These are phyloP conservation scores for Pseudocheirus occidentalis DNA, from an alignment of 2,797 vertebrate species.

Conservation along the genomic window DNA sequence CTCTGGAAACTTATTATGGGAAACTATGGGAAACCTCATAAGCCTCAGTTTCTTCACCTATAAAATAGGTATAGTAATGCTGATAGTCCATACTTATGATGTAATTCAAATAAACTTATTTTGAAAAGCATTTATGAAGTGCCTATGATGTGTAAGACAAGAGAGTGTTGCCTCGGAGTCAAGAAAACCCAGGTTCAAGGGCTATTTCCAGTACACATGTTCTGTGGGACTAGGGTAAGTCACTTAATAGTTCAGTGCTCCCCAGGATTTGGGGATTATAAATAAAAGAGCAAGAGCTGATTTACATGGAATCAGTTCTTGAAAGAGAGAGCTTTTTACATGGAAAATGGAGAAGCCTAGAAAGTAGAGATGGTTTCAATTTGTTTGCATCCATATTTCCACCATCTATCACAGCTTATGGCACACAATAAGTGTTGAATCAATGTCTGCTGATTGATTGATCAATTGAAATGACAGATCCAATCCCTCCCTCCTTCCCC, in stretches of 20 bases:
- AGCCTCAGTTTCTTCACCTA: background rate
- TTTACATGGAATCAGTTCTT: background rate
- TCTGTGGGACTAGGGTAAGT: background rate
- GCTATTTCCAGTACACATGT: background rate
- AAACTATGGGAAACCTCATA: background rate
- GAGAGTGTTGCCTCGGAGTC: background rate
- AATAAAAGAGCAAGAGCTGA: background rate
- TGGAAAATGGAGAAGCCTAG: conserved; percentile 45
- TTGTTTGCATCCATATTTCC: background rate
- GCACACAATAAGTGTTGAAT: background rate
- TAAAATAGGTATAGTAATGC: background rate
- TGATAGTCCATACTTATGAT: background rate
- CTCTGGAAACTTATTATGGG: background rate
- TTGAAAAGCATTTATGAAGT: background rate
- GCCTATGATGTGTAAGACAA: background rate
- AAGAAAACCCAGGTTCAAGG: background rate
- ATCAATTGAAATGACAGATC: background rate
- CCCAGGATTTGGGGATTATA: background rate
- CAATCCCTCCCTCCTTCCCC: background rate
- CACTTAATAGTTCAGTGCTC: background rate
- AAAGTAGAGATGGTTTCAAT: conserved; percentile 5
- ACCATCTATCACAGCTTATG: background rate
- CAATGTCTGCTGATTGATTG: background rate
- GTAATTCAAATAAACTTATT: background rate
- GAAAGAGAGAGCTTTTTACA: conserved; percentile 34